A percentile compares a stretch with the other conserved stretches of the same genome.
phyloP scores from a whole-genome alignment of 2,113 vertebrate genomes.

The Colius striatus region DNA sequence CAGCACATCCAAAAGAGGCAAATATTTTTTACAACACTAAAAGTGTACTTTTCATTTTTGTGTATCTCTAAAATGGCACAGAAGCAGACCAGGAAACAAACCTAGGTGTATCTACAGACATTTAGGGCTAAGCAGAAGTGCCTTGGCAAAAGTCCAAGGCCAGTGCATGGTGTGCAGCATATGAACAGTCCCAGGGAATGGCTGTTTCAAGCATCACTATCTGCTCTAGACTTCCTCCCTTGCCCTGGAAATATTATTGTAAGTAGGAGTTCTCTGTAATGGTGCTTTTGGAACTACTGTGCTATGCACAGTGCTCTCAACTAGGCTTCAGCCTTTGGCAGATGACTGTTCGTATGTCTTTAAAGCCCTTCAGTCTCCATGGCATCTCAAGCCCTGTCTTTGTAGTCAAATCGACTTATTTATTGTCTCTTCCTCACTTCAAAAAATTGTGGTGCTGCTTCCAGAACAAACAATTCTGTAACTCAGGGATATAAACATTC shows the following conservation, averaged over 20 bases:
- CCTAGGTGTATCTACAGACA: neutral
- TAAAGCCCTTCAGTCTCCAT: neutral
- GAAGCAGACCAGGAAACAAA: neutral
- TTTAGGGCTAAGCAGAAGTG: neutral
- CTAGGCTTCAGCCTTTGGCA: neutral
- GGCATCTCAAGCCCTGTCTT: neutral
- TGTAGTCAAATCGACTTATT: neutral
- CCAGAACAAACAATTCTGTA: neutral
- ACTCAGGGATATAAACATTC: neutral
- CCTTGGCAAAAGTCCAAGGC: too few relatives aligned
- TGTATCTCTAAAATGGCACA: neutral
- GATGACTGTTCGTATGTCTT: neutral
- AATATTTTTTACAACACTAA: conserved; percentile 44
- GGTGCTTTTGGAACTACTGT: neutral
- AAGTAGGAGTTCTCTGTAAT: neutral
- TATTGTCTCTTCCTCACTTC: neutral
- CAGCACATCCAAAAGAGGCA: conserved; percentile 27
- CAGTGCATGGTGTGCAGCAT: accelerated
- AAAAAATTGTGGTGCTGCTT: neutral
- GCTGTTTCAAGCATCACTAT: neutral
- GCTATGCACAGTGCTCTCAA: neutral
- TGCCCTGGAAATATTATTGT: neutral
- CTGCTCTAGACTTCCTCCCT: neutral
- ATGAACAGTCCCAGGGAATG: neutral
- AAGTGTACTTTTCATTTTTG: neutral